Conservation (phyloP, 2,797 vertebrate genomes). For the Neoniphon sammara region DNA sequence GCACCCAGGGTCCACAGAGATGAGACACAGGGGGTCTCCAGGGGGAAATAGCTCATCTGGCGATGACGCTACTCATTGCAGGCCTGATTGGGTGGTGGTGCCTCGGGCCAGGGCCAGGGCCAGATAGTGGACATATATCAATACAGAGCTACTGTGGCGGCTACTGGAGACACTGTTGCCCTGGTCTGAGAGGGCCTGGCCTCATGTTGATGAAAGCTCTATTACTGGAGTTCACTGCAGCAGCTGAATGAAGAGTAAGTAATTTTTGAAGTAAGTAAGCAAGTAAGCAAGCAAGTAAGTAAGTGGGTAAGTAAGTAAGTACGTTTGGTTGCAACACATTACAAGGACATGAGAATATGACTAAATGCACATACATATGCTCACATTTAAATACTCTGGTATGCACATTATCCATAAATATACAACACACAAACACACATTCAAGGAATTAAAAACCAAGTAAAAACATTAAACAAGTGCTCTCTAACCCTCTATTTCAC, state of each 20-base stretch:
- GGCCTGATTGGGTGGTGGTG: conserved; percentile 76
- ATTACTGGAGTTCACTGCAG: conserved; percentile 16
- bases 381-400: too few relatives aligned
- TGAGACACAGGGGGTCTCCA: conserved; percentile 62
- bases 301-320: too few relatives aligned
- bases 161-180: conserved; percentile 44
- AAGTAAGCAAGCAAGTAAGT: too few relatives aligned
- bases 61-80: conserved; percentile 74
- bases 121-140: conserved; percentile 73
- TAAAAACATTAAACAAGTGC: too few relatives aligned
- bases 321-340: too few relatives aligned
- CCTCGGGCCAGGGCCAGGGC: conserved; percentile 63
- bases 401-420: too few relatives aligned
- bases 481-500: too few relatives aligned
- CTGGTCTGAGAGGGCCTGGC: conserved; percentile 33
- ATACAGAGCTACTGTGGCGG: conserved; percentile 37
- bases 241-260: conserved; percentile 17
- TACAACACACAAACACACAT: too few relatives aligned
- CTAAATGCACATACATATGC: too few relatives aligned
- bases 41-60: conserved; percentile 77
- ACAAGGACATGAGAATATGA: too few relatives aligned
- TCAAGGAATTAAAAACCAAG: too few relatives aligned
- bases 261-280: too few relatives aligned
- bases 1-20: conserved; percentile 54
- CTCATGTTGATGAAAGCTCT: conserved; percentile 35